phyloP scores from a whole-genome alignment of 2,797 vertebrate genomes.

The Gadopsis bispinosus region DNA sequence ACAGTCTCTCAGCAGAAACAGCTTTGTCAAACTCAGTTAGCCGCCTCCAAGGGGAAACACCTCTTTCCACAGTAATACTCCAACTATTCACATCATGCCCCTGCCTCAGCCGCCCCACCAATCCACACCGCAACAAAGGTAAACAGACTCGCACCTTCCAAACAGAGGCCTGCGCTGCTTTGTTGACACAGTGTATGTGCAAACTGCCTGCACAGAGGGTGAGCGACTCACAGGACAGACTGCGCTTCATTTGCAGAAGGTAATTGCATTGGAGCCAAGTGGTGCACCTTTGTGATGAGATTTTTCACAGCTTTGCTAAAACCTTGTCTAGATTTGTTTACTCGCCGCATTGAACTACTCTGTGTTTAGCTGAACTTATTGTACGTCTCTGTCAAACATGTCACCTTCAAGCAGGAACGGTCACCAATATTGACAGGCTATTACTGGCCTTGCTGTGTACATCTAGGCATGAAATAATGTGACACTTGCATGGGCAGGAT shows the following conservation, averaged over 20 bases:
- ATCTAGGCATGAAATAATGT: slow-evolving; percentile 54
- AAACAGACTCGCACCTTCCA: slow-evolving; percentile 80
- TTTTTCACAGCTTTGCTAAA: slow-evolving; percentile 72
- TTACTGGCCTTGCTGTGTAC: slow-evolving; percentile 50
- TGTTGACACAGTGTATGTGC: slow-evolving; percentile 79
- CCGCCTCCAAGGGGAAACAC: slow-evolving; percentile 72
- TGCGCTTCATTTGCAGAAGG: slow-evolving; percentile 83
- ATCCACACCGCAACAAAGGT: slow-evolving; percentile 83
- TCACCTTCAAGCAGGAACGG: slow-evolving; percentile 54
- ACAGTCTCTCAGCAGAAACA: slow-evolving; percentile 76
- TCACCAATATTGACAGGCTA: slow-evolving; percentile 62
- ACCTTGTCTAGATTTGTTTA: slow-evolving; percentile 74
- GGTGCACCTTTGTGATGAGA: slow-evolving; percentile 76
- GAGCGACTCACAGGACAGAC: slow-evolving; percentile 71
- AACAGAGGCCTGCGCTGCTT: slow-evolving; percentile 71
- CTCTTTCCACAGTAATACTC: slow-evolving; percentile 76
- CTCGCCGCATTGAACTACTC: slow-evolving; percentile 52
- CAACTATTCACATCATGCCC: slow-evolving; percentile 80
- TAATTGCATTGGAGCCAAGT: slow-evolving; percentile 85
- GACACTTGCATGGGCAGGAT: slow-evolving; percentile 37
- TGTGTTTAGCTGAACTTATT: slow-evolving; percentile 1
- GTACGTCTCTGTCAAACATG: slow-evolving; percentile 31
- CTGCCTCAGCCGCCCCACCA: slow-evolving; percentile 77
- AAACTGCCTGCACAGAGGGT: slow-evolving; percentile 61
- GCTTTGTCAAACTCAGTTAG: slow-evolving; percentile 85